Conservation (phyloP, 1,140 invertebrate genomes). For the Formica selysi region DNA sequence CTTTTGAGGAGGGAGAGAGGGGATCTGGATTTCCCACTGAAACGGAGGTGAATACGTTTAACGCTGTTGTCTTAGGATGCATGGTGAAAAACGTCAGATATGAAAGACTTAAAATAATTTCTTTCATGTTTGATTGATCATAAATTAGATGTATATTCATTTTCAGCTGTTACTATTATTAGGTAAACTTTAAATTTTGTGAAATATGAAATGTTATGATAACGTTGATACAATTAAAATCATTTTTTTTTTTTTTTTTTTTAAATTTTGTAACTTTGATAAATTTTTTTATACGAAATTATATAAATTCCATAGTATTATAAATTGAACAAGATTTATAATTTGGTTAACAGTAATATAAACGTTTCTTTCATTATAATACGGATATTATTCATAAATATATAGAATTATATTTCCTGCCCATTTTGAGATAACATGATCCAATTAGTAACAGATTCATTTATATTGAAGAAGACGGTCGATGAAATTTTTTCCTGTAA, state of each 20-base stretch:
- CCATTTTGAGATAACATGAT: not conserved
- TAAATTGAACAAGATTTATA: constrained; percentile 1
- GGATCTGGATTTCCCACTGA: constrained; percentile 1
- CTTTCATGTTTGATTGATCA: constrained; percentile 16
- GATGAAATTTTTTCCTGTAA: not conserved
- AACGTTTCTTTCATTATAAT: not conserved
- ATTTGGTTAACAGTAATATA: not conserved
- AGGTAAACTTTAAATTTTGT: not conserved
- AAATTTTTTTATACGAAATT: not conserved
- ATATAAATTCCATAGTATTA: not conserved
- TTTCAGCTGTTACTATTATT: not conserved
- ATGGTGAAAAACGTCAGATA: too few species aligned
- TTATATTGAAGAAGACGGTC: not conserved
- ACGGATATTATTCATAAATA: constrained; percentile 9
- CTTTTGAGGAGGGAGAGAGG: too few species aligned
- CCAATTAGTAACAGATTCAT: not conserved
- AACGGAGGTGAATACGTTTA: not conserved
- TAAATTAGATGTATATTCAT: constrained; percentile 45
- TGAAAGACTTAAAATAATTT: not conserved
- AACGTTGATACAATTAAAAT: not conserved
- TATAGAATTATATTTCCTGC: not conserved
- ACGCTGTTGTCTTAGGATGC: not conserved
- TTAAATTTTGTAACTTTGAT: not conserved
- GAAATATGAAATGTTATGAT: not conserved
- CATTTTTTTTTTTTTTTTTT: not conserved